Evolutionary conservation across 1,140 invertebrate genomes (phyloP).

Genomic region (Frieseomelitta varia): DNA sequence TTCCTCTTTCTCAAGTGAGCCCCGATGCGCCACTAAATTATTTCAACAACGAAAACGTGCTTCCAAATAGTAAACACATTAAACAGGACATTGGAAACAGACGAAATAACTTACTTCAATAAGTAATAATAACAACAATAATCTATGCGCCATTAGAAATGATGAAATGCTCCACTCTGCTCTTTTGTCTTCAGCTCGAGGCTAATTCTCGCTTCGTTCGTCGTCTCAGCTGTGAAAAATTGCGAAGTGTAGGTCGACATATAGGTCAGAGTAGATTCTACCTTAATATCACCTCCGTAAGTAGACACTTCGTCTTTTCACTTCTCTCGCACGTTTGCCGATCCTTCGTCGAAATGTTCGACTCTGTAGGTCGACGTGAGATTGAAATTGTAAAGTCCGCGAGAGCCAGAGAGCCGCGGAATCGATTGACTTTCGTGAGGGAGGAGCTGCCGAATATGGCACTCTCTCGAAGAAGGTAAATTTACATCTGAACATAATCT

Average conservation of each 20-base stretch:
- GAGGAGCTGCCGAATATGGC: not conserved
- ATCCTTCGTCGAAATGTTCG: not conserved
- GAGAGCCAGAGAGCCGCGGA: too few species aligned
- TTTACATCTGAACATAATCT: constrained; percentile 38
- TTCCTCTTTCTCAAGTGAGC: too few species aligned
- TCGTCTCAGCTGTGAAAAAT: constrained; percentile 1
- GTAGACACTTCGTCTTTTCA: too few species aligned
- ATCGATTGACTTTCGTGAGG: not conserved
- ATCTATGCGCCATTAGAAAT: too few species aligned
- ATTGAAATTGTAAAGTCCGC: not conserved
- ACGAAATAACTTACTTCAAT: too few species aligned
- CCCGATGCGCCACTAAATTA: too few species aligned
- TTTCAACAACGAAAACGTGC: too few species aligned
- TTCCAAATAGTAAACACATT: too few species aligned
- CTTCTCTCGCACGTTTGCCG: not conserved
- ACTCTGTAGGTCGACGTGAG: not conserved
- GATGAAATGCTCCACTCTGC: too few species aligned
- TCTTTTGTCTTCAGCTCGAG: not conserved
- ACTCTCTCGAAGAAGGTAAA: constrained; percentile 16
- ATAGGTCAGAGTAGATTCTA: constrained; percentile 14
- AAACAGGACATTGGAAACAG: too few species aligned
- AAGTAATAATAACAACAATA: too few species aligned
- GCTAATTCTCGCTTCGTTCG: not conserved
- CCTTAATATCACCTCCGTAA: too few species aligned
- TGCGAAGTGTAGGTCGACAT: constrained; percentile 34